Evolutionary conservation across 2,797 vertebrate species (phyloP).

Genomic region (Paedocypris micromegethes): DNA sequence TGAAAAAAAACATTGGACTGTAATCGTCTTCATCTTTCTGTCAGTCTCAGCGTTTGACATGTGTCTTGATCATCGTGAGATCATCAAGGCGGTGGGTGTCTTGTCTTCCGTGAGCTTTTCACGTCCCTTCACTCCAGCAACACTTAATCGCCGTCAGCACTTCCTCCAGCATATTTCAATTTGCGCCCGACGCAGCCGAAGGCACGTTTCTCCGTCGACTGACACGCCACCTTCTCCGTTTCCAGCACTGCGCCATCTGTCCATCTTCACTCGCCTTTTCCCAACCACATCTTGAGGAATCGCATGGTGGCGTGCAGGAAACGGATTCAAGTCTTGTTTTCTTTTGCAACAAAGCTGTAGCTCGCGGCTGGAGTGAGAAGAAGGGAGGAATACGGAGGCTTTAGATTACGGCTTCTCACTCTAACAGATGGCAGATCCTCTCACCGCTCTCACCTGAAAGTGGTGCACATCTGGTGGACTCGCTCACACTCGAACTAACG

Average conservation of each 20-base stretch:
- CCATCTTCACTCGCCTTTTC: conserved; percentile 11
- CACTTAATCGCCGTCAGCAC: conserved; percentile 6
- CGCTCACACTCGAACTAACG: conserved; percentile 39
- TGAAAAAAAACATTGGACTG: no score
- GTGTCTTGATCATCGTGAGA: not conserved
- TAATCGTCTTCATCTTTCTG: not conserved
- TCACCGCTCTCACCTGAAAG: conserved; percentile 76
- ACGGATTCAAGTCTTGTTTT: conserved; percentile 55
- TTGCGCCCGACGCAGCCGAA: conserved; percentile 28
- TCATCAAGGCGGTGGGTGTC: conserved; percentile 3
- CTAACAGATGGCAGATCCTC: conserved; percentile 79
- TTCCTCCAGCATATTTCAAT: conserved; percentile 40
- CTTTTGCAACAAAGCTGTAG: conserved; percentile 47
- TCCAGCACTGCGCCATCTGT: conserved; percentile 30
- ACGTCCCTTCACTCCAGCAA: not conserved
- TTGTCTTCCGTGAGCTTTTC: conserved; percentile 1
- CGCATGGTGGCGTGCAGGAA: conserved; percentile 52
- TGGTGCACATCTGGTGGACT: conserved; percentile 79
- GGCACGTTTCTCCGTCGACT: conserved; percentile 38
- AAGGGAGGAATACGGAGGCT: conserved; percentile 25
- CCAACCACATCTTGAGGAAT: conserved; percentile 44
- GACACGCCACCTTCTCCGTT: conserved; percentile 42
- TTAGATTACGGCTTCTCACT: conserved; percentile 54
- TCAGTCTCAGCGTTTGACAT: not conserved
- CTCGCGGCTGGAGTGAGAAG: conserved; percentile 40